phyloP scores from a whole-genome alignment of 2,113 vertebrate genomes.

The Alexandromys fortis region DNA sequence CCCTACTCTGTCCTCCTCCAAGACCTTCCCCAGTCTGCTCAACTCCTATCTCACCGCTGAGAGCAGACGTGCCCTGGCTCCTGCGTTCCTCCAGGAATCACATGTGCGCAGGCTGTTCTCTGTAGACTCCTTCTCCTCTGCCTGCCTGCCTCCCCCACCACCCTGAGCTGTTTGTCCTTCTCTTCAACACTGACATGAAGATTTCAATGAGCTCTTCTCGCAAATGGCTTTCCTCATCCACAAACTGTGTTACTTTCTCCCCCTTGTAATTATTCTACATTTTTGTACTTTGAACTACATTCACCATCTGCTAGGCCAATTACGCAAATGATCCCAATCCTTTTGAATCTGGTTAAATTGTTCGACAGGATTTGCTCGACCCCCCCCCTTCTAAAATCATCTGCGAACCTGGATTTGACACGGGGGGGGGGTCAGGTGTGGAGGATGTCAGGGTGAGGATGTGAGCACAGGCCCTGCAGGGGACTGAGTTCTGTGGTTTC shows the following conservation, averaged over 20 bases:
- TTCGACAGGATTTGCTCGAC: slow-evolving; percentile 63
- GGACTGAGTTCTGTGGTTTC: not conserved
- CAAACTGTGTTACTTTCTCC: slow-evolving; percentile 67
- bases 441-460: not conserved
- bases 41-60: not conserved
- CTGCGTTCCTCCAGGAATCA: not conserved
- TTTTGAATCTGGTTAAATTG: slow-evolving; percentile 79
- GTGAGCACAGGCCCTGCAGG: not conserved
- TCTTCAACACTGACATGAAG: not conserved
- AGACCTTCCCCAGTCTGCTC: rapidly evolving
- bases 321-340: slow-evolving; percentile 81
- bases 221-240: slow-evolving; percentile 57
- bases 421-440: not conserved
- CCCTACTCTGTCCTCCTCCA: not conserved
- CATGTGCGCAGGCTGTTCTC: rapidly evolving
- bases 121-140: not conserved
- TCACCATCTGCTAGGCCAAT: slow-evolving; percentile 82
- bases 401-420: slow-evolving; percentile 73
- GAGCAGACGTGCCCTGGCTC: not conserved
- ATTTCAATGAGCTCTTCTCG: slow-evolving; percentile 49
- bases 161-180: not conserved
- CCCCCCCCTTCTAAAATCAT: slow-evolving; percentile 71
- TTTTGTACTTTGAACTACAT: slow-evolving; percentile 81
- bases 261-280: slow-evolving; percentile 80
- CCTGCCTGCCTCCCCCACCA: not conserved